These are phyloP conservation scores for Oplegnathus fasciatus DNA, from an alignment of 2,113 vertebrate species.

Conservation along the genomic window DNA sequence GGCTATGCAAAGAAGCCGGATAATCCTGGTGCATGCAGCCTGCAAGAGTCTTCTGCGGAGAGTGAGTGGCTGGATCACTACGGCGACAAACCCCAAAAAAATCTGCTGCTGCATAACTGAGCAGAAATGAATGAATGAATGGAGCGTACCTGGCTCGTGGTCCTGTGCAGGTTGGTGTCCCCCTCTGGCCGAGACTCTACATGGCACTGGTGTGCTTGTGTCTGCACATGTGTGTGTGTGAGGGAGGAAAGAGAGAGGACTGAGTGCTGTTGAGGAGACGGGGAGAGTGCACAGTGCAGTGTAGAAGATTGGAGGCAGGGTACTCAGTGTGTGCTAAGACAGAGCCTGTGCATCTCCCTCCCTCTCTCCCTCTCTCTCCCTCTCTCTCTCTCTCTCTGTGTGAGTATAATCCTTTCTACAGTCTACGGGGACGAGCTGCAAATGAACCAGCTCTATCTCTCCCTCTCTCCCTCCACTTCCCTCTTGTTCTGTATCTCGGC, in stretches of 20 bases:
- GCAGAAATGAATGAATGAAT: conserved; percentile 32
- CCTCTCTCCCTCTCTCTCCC: conserved; percentile 5
- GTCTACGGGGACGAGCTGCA: conserved; percentile 79
- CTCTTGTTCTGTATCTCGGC: conserved; percentile 75
- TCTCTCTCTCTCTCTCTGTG: conserved; percentile 24
- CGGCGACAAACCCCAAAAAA: conserved; percentile 32
- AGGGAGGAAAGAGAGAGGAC: conserved; percentile 39
- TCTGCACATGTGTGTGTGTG: conserved; percentile 22
- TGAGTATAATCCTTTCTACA: conserved; percentile 78
- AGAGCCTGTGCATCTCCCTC: conserved; percentile 54
- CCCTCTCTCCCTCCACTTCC: conserved; percentile 58
- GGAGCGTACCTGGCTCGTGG: conserved; percentile 74
- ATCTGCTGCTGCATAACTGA: conserved; percentile 44
- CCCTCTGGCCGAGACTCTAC: conserved; percentile 69
- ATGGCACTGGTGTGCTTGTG: conserved; percentile 67
- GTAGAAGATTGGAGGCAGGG: conserved; percentile 71
- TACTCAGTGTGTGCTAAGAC: conserved; percentile 71
- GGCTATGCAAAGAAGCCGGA: conserved; percentile 74
- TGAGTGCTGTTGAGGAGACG: conserved; percentile 63
- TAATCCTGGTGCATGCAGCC: conserved; percentile 78
- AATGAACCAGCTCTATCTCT: conserved; percentile 76
- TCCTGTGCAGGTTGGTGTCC: conserved; percentile 70
- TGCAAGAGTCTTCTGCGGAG: conserved; percentile 66
- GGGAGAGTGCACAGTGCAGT: conserved; percentile 74
- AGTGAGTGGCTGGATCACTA: conserved; percentile 48